Conservation (phyloP, 1,140 invertebrate species). For the Oreohelix idahoensis region DNA sequence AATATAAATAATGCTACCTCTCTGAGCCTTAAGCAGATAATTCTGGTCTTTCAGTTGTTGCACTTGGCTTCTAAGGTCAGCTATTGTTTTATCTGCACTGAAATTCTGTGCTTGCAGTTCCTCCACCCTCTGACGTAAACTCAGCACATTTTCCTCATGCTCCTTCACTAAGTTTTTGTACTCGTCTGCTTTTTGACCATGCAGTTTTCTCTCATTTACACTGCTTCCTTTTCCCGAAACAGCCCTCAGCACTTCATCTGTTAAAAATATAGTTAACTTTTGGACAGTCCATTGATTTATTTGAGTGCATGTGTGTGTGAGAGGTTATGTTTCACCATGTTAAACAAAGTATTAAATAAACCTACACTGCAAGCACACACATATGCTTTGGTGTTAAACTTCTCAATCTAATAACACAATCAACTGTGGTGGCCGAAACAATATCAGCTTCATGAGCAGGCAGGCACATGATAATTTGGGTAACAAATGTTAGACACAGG, state of each 20-base stretch:
- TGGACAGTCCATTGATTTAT: no score
- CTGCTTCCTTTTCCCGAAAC: constrained; percentile 70
- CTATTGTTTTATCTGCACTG: constrained; percentile 77
- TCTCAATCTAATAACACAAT: no score
- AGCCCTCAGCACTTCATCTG: constrained; percentile 75
- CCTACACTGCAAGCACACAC: no score
- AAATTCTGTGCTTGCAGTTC: constrained; percentile 61
- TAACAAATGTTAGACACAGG: no score
- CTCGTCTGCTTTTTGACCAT: constrained; percentile 18
- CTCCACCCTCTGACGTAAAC: constrained; percentile 63
- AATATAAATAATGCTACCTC: constrained; percentile 47
- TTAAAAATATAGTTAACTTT: no score
- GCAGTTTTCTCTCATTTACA: constrained; percentile 2
- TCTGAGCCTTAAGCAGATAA: constrained; percentile 86
- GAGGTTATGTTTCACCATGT: no score
- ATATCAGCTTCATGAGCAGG: no score
- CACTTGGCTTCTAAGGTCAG: constrained; percentile 81
- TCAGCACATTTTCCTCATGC: constrained; percentile 75
- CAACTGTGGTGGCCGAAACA: no score
- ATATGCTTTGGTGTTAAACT: no score
- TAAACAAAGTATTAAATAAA: no score
- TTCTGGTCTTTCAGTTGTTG: constrained; percentile 90
- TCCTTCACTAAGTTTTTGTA: constrained; percentile 41
- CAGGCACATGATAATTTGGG: no score
- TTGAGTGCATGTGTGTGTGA: no score